Base-by-base conservation (phyloP, 2,113 vertebrate species). In the Pavo muticus region DNA sequence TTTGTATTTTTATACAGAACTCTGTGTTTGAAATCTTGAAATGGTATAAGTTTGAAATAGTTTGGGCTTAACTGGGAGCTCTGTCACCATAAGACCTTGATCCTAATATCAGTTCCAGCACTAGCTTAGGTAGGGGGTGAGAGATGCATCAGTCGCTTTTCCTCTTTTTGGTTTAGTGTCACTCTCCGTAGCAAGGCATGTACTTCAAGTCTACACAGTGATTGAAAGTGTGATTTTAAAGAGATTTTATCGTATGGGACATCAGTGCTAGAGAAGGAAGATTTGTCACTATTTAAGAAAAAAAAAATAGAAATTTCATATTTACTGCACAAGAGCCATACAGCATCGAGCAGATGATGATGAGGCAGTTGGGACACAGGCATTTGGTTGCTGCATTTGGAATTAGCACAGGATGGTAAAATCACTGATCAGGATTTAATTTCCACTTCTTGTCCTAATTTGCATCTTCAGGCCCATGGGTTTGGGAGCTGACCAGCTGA, bases 341-440 rank as follows among this genome's bases (percentile, higher is more conserved):
- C 21, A 86, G 54, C 72, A 84, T 77, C 60, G 70, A 88, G 56
- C 75, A 81, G 79, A 88, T 80, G 75, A 95, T 59, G 45, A 94
- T 68, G 85, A 91, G 72, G 79, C 95, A 88, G 60, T 81, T 88
- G 83, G 90, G 90, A 91, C 69, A 90, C 47, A 77, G 88, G 60
- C 75, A 77, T 88, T 95, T 93, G 93, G 90, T 85, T 70, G 85
- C 60, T 93, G 79, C 90, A 95, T 88, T 90, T 91, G 92, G 71
- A 76, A 74, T 87, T 74, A 94, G 64, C 56, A 90, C 37, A 60
- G 45, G 72, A 90, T 88, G 50, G 68, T 68, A 94, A 75, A 91
- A 80, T 59, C 88, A 67, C 64, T 88, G 83, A 50, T 88, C 7
- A 40, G 69, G 42, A 90, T 88, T 91, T 95, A 59, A 93, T 95